Evolutionary conservation across 2,888 invertebrate species (phyloP).

Genomic region (Didymodactylos carnosus): DNA sequence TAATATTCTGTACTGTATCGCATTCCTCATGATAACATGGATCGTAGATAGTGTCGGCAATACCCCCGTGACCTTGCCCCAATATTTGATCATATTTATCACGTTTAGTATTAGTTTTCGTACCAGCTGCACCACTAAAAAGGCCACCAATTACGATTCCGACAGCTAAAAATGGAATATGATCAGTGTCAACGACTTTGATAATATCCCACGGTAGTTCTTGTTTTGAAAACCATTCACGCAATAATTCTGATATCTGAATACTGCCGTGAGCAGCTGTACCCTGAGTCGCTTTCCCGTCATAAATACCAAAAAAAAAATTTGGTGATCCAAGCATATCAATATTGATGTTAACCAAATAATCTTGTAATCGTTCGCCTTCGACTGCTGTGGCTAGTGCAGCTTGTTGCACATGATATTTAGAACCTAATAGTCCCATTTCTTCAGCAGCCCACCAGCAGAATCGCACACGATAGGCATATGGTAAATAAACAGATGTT

Average conservation of each 20-base stretch:
- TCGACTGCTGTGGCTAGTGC: too few species aligned
- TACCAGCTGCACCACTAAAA: not conserved
- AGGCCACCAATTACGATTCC: not conserved
- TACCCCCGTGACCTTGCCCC: not conserved
- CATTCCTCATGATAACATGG: not conserved
- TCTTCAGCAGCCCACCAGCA: too few species aligned
- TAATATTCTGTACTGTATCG: not conserved
- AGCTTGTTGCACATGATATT: too few species aligned
- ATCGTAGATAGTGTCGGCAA: not conserved
- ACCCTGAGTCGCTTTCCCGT: not conserved
- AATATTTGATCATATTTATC: not conserved
- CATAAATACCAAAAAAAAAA: not conserved
- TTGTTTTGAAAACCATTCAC: not conserved
- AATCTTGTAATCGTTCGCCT: not conserved
- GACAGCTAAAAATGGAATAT: not conserved
- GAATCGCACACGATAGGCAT: too few species aligned
- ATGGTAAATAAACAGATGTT: too few species aligned
- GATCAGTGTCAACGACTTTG: not conserved
- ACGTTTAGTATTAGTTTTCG: not conserved
- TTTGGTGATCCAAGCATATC: not conserved
- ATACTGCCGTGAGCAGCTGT: not conserved
- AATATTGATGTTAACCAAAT: not conserved
- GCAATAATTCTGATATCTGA: not conserved
- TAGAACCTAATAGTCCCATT: too few species aligned
- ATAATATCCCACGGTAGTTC: not conserved